Conservation (phyloP, 2,113 vertebrate genomes). For the Microtus montanus region DNA sequence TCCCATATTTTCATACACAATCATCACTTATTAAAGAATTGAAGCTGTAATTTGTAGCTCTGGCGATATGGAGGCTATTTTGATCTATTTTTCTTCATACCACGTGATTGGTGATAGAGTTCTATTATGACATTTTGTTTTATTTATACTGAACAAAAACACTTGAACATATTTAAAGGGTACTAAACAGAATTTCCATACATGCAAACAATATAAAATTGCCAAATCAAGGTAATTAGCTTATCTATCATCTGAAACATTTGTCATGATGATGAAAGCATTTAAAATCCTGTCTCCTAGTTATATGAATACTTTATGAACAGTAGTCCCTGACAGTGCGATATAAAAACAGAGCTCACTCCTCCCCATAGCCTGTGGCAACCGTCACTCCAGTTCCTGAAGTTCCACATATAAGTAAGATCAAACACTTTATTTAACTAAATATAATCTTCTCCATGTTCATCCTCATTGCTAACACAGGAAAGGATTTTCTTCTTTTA, state of each 20-base stretch:
- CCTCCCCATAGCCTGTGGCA: background rate
- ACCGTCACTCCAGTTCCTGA: background rate
- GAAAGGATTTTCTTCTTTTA: background rate
- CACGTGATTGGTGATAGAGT: background rate
- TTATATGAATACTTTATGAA: background rate
- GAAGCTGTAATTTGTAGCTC: slow-evolving; percentile 29
- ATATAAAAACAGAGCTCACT: background rate
- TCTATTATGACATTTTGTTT: background rate
- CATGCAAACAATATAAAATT: background rate
- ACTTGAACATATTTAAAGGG: background rate
- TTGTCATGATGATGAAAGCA: background rate
- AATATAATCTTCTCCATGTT: background rate
- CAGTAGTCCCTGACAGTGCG: background rate
- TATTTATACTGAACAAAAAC: background rate
- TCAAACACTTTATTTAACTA: background rate
- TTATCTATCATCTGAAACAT: background rate
- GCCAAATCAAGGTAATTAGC: background rate
- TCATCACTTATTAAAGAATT: background rate
- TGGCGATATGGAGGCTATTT: background rate
- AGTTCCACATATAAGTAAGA: background rate
- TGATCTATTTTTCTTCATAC: background rate
- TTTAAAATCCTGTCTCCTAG: background rate
- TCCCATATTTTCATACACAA: slow-evolving; percentile 4
- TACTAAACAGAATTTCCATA: background rate
- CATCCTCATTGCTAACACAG: background rate